Percentiles rank a stretch among this genome's conserved stretches.
These are phyloP conservation scores for Perccottus glenii DNA, from an alignment of 2,113 vertebrate species.

Conservation along the genomic window DNA sequence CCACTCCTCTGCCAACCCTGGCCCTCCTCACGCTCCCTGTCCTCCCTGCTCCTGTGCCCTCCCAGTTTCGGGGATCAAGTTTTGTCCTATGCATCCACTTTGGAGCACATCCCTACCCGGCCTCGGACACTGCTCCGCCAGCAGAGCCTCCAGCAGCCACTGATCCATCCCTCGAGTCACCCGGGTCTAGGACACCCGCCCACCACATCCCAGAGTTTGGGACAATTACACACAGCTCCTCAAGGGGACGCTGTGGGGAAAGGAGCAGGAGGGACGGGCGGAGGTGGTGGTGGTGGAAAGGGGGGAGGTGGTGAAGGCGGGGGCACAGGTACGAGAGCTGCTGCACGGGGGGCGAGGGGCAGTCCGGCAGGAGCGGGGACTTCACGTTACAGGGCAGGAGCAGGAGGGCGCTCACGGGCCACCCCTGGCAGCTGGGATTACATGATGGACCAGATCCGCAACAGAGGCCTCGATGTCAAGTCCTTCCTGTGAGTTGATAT, in stretches of 20 bases:
- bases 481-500: slow-evolving; percentile 94
- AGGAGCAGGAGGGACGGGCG: slow-evolving; percentile 79
- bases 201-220: slow-evolving; percentile 95
- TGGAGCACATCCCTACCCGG: slow-evolving; percentile 92
- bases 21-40: slow-evolving; percentile 72
- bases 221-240: slow-evolving; percentile 87
- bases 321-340: slow-evolving; percentile 69
- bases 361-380: slow-evolving; percentile 82
- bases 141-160: slow-evolving; percentile 96
- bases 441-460: slow-evolving; percentile 97
- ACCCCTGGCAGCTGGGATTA: slow-evolving; percentile 98
- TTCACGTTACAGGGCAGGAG: slow-evolving; percentile 83
- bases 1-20: slow-evolving; percentile 70
- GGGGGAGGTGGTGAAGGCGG: slow-evolving; percentile 70
- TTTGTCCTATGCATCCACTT: slow-evolving; percentile 89
- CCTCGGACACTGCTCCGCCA: slow-evolving; percentile 93
- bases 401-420: slow-evolving; percentile 82
- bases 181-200: slow-evolving; percentile 85
- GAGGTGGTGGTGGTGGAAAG: slow-evolving; percentile 81
- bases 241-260: slow-evolving; percentile 78
- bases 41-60: slow-evolving; percentile 78
- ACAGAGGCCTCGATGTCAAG: slow-evolving; percentile 96
- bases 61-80: slow-evolving; percentile 92
- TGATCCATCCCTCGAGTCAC: slow-evolving; percentile 85
- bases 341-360: slow-evolving; percentile 69